A percentile compares a stretch with the other conserved stretches of the same genome.
These are phyloP conservation scores for Epinephelus awoara DNA, from an alignment of 2,797 vertebrate species.

Conservation along the genomic window DNA sequence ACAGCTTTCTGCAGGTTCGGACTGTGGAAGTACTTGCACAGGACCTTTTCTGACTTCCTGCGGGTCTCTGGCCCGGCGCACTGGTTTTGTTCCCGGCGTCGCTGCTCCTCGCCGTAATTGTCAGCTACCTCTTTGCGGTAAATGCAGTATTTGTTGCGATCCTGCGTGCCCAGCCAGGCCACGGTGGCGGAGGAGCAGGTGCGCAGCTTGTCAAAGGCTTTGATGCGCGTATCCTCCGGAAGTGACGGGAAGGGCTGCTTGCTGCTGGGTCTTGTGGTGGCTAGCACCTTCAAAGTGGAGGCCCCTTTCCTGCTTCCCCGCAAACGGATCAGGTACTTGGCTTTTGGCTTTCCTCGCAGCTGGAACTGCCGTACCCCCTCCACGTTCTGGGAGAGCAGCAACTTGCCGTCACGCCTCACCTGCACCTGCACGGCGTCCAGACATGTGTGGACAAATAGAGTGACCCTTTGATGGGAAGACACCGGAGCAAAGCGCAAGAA, in stretches of 20 bases:
- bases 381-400: conserved; percentile 93
- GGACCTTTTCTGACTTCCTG: conserved; percentile 95
- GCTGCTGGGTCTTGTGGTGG: conserved; percentile 90
- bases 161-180: conserved; percentile 98
- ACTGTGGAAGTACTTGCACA: conserved; percentile 99
- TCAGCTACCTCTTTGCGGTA: conserved; percentile 94
- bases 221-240: conserved; percentile 96
- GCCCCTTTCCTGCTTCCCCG: conserved; percentile 94
- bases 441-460: conserved; percentile 93
- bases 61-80: conserved; percentile 94
- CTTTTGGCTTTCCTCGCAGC: conserved; percentile 95
- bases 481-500: conserved; percentile 95
- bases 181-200: conserved; percentile 95
- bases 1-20: conserved; percentile 97
- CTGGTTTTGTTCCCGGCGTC: conserved; percentile 94
- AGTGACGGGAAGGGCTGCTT: conserved; percentile 96
- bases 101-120: conserved; percentile 91
- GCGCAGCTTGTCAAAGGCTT: conserved; percentile 97
- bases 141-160: conserved; percentile 98
- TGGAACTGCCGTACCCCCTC: conserved; percentile 96
- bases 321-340: conserved; percentile 94
- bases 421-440: conserved; percentile 94
- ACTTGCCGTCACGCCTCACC: conserved; percentile 93
- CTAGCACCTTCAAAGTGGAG: conserved; percentile 93
- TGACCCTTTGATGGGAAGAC: conserved; percentile 95